Conservation (phyloP, 2,113 vertebrate species). For the Entelurus aequoreus region DNA sequence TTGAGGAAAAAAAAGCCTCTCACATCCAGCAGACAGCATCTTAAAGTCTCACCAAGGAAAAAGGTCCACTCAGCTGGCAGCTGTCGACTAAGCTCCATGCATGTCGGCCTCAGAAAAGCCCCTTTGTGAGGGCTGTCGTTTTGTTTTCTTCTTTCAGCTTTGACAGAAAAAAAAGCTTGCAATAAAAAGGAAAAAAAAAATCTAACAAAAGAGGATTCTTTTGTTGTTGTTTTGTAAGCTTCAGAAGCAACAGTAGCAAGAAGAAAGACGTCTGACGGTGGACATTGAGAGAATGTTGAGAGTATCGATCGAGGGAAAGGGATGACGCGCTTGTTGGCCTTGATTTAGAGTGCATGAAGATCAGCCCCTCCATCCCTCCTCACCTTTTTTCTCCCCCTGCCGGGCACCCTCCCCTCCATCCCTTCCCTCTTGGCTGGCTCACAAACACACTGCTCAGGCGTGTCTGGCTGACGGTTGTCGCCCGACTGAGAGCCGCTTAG, state of each 20-base stretch:
- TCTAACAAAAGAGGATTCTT: neutral
- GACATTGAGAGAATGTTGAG: neutral
- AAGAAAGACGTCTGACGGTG: neutral
- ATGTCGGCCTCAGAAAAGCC: slow-evolving; percentile 8
- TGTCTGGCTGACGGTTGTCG: slow-evolving; percentile 44
- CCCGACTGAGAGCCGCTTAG: slow-evolving; percentile 47
- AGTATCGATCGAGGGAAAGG: slow-evolving; percentile 56
- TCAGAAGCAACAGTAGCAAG: too few species aligned
- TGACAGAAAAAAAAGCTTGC: slow-evolving; percentile 21
- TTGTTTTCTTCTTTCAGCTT: slow-evolving; percentile 19
- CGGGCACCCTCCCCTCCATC: neutral
- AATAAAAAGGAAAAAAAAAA: neutral
- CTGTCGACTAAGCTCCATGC: neutral
- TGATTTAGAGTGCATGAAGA: too few species aligned
- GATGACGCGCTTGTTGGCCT: slow-evolving; percentile 45
- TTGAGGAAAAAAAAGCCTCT: too few species aligned
- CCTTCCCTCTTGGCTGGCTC: too few species aligned
- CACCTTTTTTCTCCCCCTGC: too few species aligned
- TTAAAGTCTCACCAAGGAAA: too few species aligned
- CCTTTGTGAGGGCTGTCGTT: slow-evolving; percentile 5
- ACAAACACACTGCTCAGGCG: slow-evolving; percentile 56
- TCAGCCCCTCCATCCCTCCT: too few species aligned
- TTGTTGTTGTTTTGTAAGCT: too few species aligned
- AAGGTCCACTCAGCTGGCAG: too few species aligned
- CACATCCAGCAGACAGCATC: too few species aligned